Evolutionary conservation across 1,140 invertebrate species (phyloP).

Genomic region (Schlechtendalia chinensis): DNA sequence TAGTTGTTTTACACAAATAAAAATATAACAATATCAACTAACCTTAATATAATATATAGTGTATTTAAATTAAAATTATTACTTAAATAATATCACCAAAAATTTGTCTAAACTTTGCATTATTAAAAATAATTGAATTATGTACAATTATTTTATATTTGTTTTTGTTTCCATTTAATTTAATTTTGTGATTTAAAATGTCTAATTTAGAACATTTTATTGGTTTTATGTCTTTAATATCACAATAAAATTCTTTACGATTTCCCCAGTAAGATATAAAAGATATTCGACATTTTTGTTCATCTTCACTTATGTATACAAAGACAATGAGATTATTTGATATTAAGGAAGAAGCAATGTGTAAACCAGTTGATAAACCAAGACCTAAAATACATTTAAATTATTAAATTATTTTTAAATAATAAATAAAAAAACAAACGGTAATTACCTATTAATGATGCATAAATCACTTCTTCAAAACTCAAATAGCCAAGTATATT

Average conservation of each 20-base stretch:
- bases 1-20: too few relatives aligned
- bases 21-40: too few relatives aligned
- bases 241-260: slow-evolving; percentile 30
- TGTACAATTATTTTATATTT: slow-evolving; percentile 25
- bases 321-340: slow-evolving; percentile 22
- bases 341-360: neutral
- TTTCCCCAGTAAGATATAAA: slow-evolving; percentile 38
- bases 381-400: slow-evolving; percentile 8
- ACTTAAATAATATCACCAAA: slow-evolving; percentile 29
- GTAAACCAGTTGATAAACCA: slow-evolving; percentile 32
- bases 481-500: slow-evolving; percentile 10
- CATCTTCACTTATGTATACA: slow-evolving; percentile 4
- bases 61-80: too few relatives aligned
- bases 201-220: slow-evolving; percentile 14
- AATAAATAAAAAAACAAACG: neutral
- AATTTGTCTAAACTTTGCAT: slow-evolving; percentile 26
- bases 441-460: slow-evolving; percentile 15
- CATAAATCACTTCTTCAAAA: slow-evolving; percentile 9
- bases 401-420: neutral
- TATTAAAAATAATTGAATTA: slow-evolving; percentile 25
- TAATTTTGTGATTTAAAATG: slow-evolving; percentile 6
- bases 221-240: slow-evolving; percentile 21
- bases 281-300: slow-evolving; percentile 6
- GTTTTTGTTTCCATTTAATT: neutral
- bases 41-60: too few relatives aligned